Base-by-base conservation (phyloP, 2,888 invertebrate genomes). In the Rhagophthalmus giganteus region DNA sequence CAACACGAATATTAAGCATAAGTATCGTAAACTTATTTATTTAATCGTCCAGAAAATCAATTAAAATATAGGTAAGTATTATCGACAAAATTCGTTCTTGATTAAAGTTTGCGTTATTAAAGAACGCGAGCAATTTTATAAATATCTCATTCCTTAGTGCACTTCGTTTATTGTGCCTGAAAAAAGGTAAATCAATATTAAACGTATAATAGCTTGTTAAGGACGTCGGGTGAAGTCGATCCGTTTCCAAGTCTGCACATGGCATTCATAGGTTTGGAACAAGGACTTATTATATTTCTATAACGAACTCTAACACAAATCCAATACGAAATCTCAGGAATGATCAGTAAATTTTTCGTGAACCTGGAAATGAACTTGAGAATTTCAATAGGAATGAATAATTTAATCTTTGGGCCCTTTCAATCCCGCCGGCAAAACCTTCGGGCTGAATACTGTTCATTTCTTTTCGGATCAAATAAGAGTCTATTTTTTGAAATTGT, bases 271-370 rank as follows among this genome's bases (percentile, higher is more conserved):
- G 30, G 20, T 37, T 41, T 38, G 26, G 27, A 44, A 55, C 56
- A 53, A 53, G 48, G 51, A 52, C 54, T 57, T 55, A 60, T 60
- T 55, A 57, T 57, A 59, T 58, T 56, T 58, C 51, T 53, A 47
- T 58, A 60, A 60, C 59, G 59, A 60, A 62, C 57, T 33, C 57
- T 56, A 60, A 60, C 56, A 57, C 56, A 60, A 61, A 60, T 59
- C 54, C 52, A 55, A 60, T 61, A 60, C 50, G 54, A 60, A 57
- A 60, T 61, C 55, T 61, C 54, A 52, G 54, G 57, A 57, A 60
- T 57, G 59, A 62, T 59, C 56, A 46, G 57, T 44, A 51, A 58
- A 59, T 55, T 57, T 60, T 58, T 52, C 55, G 44, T 48, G 47
- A 54, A 54, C 44, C 48, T 46, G 50, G 52, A 52, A 48, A 54